phyloP scores from a whole-genome alignment of 2,888 invertebrate species.

The Hipparchia sbordonii region DNA sequence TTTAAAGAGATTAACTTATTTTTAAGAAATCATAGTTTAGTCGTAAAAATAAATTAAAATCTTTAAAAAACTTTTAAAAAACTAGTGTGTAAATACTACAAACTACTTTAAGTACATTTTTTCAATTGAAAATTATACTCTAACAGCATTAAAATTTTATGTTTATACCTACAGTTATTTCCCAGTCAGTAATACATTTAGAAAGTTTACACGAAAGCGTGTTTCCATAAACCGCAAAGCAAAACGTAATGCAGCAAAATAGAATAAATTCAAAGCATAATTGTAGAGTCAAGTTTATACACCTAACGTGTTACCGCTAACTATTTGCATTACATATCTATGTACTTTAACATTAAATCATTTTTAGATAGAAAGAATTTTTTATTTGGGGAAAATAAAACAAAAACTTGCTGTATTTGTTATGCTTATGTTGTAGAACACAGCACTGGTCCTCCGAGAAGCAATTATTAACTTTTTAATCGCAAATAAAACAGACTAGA shows the following conservation, averaged over 20 bases:
- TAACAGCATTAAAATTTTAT: neutral
- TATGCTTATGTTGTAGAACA: no score
- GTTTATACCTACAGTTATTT: no score
- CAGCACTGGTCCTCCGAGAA: no score
- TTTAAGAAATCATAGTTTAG: no score
- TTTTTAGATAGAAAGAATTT: neutral
- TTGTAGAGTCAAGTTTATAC: constrained; percentile 10
- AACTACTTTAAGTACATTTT: neutral
- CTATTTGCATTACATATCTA: constrained; percentile 1
- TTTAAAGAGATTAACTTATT: no score
- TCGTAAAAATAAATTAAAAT: neutral
- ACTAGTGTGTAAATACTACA: neutral
- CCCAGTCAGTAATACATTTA: constrained; percentile 27
- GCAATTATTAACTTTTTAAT: no score
- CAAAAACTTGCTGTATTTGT: no score
- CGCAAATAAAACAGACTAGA: no score
- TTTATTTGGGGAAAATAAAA: no score
- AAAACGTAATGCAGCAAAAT: constrained; percentile 14
- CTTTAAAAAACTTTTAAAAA: neutral
- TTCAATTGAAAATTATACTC: neutral
- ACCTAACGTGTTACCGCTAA: constrained; percentile 16
- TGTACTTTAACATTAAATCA: neutral
- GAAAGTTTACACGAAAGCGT: constrained; percentile 1
- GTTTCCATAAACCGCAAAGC: constrained; percentile 16
- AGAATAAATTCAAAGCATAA: constrained; percentile 14